phyloP scores from a whole-genome alignment of 2,797 vertebrate species.

The Tenualosa ilisha region DNA sequence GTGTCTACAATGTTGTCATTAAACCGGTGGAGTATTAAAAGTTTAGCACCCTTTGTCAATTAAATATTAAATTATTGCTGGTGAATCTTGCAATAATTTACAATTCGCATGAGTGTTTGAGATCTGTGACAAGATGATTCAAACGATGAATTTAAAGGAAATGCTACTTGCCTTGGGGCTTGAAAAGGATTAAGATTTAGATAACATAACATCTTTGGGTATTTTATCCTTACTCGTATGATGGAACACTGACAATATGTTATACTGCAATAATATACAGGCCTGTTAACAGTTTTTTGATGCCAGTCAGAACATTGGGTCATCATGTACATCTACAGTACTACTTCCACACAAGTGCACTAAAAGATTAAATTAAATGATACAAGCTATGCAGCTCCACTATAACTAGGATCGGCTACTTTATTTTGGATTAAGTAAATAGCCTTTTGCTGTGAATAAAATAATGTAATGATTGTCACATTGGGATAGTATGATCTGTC shows the following conservation, averaged over 20 bases:
- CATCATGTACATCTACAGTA: background rate
- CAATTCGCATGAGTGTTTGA: background rate
- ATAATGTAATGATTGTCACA: background rate
- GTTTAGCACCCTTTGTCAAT: background rate
- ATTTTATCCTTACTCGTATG: background rate
- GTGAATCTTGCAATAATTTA: background rate
- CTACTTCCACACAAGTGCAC: background rate
- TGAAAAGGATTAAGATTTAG: background rate
- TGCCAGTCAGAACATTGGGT: constrained; percentile 21
- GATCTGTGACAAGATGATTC: background rate
- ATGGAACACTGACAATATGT: background rate
- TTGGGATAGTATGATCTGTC: background rate
- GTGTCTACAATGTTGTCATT: background rate
- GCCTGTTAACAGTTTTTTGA: background rate
- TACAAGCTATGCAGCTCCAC: background rate
- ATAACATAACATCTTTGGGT: background rate
- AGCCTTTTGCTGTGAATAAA: background rate
- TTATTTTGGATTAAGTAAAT: background rate
- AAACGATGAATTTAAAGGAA: background rate
- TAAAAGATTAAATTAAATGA: background rate
- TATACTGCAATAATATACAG: background rate
- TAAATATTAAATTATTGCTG: constrained; percentile 13
- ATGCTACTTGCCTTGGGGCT: background rate
- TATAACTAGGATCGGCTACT: too few species aligned
- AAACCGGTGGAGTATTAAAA: background rate